A percentile compares a stretch with the other conserved stretches of the same genome.
Evolutionary conservation across 1,140 invertebrate genomes (phyloP).

Genomic region (Papilio machaon): DNA sequence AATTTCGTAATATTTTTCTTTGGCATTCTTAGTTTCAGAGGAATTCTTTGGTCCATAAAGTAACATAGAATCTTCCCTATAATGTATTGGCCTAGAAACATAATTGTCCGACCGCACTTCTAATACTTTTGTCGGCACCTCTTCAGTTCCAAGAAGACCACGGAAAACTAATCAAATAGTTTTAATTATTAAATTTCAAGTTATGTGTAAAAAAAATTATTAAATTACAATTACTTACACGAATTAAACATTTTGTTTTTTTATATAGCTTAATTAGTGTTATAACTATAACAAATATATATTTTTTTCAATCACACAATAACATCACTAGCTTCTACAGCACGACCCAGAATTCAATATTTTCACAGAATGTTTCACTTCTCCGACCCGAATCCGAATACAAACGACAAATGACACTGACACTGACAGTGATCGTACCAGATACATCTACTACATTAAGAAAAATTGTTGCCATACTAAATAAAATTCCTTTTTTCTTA

Average conservation of each 20-base stretch:
- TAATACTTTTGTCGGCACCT: conserved; percentile 84
- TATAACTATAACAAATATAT: not conserved
- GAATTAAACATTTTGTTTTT: conserved; percentile 67
- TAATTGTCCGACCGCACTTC: conserved; percentile 87
- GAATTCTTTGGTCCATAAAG: conserved; percentile 83
- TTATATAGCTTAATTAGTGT: not conserved
- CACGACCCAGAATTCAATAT: not conserved
- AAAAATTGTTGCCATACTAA: too few species aligned
- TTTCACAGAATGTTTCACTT: not conserved
- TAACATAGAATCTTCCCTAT: conserved; percentile 87
- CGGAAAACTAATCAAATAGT: conserved; percentile 75
- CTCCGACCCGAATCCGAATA: too few species aligned
- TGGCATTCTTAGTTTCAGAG: conserved; percentile 67
- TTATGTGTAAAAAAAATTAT: conserved; percentile 28
- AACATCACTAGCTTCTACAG: conserved; percentile 16
- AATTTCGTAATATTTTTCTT: conserved; percentile 85
- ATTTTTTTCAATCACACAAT: conserved; percentile 13
- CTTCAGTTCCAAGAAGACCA: conserved; percentile 78
- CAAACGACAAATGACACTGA: too few species aligned
- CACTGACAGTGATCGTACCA: too few species aligned
- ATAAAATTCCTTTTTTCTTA: too few species aligned
- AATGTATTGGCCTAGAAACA: conserved; percentile 83
- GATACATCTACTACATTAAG: too few species aligned
- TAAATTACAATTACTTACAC: conserved; percentile 55
- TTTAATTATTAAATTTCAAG: conserved; percentile 38